Percentiles rank a stretch among this genome's conserved stretches.
Conservation (phyloP, 2,888 invertebrate species). For the Rugalucina vietnamica region DNA sequence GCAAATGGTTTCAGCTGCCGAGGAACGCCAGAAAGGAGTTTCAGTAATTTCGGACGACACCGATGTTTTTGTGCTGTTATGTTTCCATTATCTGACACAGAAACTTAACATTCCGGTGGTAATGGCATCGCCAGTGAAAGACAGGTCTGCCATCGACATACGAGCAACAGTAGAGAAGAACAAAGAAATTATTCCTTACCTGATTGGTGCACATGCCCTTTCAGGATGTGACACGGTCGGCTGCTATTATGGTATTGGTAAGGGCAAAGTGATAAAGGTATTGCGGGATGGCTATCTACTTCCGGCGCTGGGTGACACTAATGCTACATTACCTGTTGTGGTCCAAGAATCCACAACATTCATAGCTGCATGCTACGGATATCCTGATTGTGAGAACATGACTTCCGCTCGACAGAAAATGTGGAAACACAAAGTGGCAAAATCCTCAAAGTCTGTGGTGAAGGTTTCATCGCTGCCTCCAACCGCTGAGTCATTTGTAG, state of each 20-base stretch:
- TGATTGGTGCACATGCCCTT: not conserved
- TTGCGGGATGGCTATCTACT: too few relatives aligned
- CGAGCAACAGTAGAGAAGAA: not conserved
- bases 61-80: conserved; percentile 33
- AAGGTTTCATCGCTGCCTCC: not conserved
- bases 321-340: too few relatives aligned
- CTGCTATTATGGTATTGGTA: not conserved
- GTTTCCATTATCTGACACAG: conserved; percentile 9
- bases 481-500: not conserved
- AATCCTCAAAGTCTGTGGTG: not conserved
- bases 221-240: not conserved
- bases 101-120: not conserved
- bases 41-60: conserved; percentile 43
- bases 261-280: too few relatives aligned
- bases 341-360: too few relatives aligned
- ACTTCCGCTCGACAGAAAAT: too few relatives aligned
- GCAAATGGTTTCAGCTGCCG: conserved; percentile 20
- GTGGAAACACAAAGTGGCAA: not conserved
- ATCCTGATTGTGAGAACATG: too few relatives aligned
- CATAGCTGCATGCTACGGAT: too few relatives aligned
- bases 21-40: not conserved
- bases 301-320: too few relatives aligned
- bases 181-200: not conserved
- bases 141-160: not conserved
- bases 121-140: not conserved